A percentile compares a stretch with the other conserved stretches of the same genome.
Conservation (phyloP, 2,888 invertebrate species). For the Coleophora flavipennella region DNA sequence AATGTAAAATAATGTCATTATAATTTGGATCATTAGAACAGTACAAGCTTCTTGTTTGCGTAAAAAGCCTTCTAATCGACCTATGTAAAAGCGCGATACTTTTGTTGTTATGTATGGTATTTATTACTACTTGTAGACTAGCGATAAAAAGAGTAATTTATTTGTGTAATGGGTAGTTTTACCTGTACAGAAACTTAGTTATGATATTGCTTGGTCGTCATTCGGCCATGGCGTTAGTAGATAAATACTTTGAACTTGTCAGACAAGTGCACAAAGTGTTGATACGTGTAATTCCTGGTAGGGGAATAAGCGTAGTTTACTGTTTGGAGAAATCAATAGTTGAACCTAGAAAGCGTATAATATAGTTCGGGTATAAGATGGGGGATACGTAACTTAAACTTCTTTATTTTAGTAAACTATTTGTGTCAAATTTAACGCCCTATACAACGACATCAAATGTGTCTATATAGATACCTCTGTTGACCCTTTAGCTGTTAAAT, state of each 20-base stretch:
- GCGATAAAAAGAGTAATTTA: constrained; percentile 52
- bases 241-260: constrained; percentile 36
- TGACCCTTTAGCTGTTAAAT: no score
- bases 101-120: constrained; percentile 57
- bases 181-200: constrained; percentile 29
- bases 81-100: constrained; percentile 38
- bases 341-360: neutral
- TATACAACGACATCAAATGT: neutral
- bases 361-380: neutral
- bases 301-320: constrained; percentile 44
- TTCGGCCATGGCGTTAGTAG: constrained; percentile 1
- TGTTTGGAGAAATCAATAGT: constrained; percentile 2
- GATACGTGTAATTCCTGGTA: constrained; percentile 34
- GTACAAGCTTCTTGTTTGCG: neutral
- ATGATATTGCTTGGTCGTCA: constrained; percentile 7
- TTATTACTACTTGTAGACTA: constrained; percentile 55
- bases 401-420: constrained; percentile 5
- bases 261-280: constrained; percentile 64
- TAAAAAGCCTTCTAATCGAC: constrained; percentile 15
- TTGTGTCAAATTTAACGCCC: constrained; percentile 3
- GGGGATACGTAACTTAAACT: constrained; percentile 2
- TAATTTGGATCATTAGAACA: no score
- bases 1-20: no score
- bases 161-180: constrained; percentile 54
- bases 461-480: no score